A percentile compares a stretch with the other conserved stretches of the same genome.
phyloP scores from a whole-genome alignment of 2,113 vertebrate genomes.

The Ivindomyrus marchei region DNA sequence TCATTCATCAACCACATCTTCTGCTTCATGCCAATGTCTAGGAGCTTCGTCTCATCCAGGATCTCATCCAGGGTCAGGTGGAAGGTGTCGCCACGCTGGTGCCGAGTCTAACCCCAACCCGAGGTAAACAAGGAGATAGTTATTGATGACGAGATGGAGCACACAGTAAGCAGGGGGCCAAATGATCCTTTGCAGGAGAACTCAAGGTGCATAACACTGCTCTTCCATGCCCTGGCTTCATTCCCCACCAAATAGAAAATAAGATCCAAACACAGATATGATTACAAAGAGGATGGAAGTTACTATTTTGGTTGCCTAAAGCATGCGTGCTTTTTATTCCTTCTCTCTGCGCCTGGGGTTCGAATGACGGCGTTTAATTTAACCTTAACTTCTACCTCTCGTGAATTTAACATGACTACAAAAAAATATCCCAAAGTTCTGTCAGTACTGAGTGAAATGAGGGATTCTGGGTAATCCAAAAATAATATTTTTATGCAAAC shows the following conservation, averaged over 20 bases:
- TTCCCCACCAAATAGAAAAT: background rate
- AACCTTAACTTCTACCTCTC: background rate
- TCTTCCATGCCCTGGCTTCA: background rate
- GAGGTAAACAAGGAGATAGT: background rate
- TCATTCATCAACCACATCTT: slow-evolving; percentile 7
- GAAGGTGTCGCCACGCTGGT: background rate
- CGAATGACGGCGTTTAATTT: background rate
- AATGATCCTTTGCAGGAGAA: background rate
- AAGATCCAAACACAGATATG: background rate
- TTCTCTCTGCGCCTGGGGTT: background rate
- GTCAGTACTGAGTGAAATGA: background rate
- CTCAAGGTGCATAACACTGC: background rate
- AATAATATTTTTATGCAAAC: background rate
- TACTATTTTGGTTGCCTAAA: background rate
- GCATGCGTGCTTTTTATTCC: background rate
- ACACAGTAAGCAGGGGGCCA: background rate
- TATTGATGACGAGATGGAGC: background rate
- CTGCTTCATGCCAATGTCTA: background rate
- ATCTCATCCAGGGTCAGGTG: background rate
- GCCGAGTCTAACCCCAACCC: background rate
- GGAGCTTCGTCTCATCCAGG: background rate
- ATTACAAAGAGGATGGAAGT: background rate
- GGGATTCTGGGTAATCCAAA: background rate
- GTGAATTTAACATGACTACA: background rate
- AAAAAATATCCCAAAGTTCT: background rate